A percentile compares a stretch with the other conserved stretches of the same genome.
Conservation (phyloP, 2,113 vertebrate genomes). For the Eudorcas thomsonii region DNA sequence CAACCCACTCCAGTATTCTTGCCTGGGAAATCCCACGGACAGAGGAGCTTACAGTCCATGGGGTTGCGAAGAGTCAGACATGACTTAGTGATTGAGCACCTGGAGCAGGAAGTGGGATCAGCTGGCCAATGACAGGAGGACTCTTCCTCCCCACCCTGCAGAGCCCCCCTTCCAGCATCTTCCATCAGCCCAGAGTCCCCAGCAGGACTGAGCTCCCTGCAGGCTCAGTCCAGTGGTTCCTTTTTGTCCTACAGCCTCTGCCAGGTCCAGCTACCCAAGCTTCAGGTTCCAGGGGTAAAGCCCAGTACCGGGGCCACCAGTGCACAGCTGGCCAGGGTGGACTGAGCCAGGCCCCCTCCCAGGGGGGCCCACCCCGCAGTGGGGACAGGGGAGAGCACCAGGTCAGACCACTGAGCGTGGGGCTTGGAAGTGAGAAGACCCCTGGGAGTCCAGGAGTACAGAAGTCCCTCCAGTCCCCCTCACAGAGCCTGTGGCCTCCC, state of each 20-base stretch:
- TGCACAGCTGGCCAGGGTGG: neutral
- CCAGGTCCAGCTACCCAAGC: neutral
- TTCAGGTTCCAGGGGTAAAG: neutral
- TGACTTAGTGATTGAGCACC: neutral
- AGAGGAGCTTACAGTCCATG: neutral
- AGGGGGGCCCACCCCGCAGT: accelerated
- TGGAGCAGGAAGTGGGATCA: neutral
- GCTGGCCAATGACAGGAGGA: neutral
- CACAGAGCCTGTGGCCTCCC: neutral
- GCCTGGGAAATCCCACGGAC: neutral
- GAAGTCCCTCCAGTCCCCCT: neutral
- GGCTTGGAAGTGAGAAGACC: neutral
- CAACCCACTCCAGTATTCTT: neutral
- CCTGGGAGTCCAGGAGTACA: neutral
- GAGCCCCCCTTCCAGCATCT: neutral
- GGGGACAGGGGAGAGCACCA: neutral
- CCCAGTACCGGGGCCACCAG: too few species aligned
- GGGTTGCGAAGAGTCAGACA: neutral
- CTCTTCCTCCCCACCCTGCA: accelerated
- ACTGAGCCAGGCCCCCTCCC: neutral
- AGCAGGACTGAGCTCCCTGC: neutral
- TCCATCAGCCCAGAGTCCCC: neutral
- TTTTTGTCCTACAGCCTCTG: neutral
- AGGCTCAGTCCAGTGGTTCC: neutral
- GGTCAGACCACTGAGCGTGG: neutral